Evolutionary conservation across 2,888 invertebrate genomes (phyloP).

Genomic region (Parapristionchus giblindavisi): DNA sequence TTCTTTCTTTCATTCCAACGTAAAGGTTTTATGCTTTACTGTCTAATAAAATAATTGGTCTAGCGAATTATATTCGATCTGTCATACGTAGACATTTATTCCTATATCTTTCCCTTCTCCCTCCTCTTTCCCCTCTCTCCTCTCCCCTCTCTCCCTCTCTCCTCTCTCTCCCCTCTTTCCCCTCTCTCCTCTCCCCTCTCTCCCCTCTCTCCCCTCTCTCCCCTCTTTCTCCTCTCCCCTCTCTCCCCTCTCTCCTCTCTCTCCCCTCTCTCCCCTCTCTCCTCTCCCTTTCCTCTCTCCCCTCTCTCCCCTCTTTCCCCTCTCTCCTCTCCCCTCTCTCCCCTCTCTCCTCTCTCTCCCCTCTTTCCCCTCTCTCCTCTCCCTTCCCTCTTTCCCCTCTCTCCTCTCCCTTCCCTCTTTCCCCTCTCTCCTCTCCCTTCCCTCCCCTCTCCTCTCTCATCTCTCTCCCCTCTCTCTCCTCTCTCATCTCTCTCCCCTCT

Average conservation of each 20-base stretch:
- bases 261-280: background rate
- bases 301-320: background rate
- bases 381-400: background rate
- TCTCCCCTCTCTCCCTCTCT: background rate
- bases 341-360: background rate
- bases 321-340: background rate
- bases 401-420: constrained; percentile 17
- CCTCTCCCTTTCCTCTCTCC: background rate
- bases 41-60: background rate
- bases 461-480: constrained; percentile 4
- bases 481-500: background rate
- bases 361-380: background rate
- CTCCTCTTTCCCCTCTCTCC: background rate
- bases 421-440: background rate
- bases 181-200: background rate
- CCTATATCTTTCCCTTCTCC: background rate
- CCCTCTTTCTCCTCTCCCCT: background rate
- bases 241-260: background rate
- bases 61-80: background rate
- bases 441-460: background rate
- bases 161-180: background rate
- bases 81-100: background rate
- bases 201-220: background rate
- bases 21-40: background rate
- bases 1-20: no score